Base-by-base conservation (phyloP, 2,888 invertebrate genomes). In the Patella pellucida region DNA sequence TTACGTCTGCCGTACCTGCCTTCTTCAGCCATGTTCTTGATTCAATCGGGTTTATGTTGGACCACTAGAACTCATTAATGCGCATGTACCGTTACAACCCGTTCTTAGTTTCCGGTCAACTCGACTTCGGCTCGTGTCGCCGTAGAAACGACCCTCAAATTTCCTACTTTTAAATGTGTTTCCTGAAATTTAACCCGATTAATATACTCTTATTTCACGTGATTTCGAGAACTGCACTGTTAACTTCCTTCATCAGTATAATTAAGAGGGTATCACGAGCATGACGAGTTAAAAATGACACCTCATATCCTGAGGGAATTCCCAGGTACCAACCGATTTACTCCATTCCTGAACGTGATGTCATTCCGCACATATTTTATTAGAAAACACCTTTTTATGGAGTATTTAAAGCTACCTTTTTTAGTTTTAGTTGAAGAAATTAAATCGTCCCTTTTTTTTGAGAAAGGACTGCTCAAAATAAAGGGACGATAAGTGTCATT, bases 161-260 rank as follows among this genome's bases (percentile, higher is more conserved):
- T 62, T 62, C 62, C 62, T 62, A 62, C n/a, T 62, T 62, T 62
- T 19, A 62, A 62, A 62, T 62, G 62, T 62, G 62, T 62, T 62
- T 62, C 62, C 62, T 62, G 62, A 62, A 62, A 62, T 62, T 62
- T 62, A 23, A 62, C 23, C 19, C 19, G 23, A 19, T 62, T 62
- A 62, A 62, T 62, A 23, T 14, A 23, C 19, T 62, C 23, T 62
- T 19, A 62, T 62, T 62, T 62, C 62, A 62, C 62, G 62, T 62
- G 62, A 23, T 62, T 23, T 62, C 11, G 62, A 62, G 19, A 62
- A 62, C 41, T 62, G 23, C 62, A 62, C 62, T 23, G 62, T 62
- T n/a, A 23, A 62, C 62, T 62, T 62, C 19, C 62, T 62, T 41
- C 41, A 41, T 41, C 41, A 41, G 41, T 41, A 41, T 41, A 41